phyloP scores from a whole-genome alignment of 2,888 invertebrate genomes.

The Lasioglossum zephyrum region DNA sequence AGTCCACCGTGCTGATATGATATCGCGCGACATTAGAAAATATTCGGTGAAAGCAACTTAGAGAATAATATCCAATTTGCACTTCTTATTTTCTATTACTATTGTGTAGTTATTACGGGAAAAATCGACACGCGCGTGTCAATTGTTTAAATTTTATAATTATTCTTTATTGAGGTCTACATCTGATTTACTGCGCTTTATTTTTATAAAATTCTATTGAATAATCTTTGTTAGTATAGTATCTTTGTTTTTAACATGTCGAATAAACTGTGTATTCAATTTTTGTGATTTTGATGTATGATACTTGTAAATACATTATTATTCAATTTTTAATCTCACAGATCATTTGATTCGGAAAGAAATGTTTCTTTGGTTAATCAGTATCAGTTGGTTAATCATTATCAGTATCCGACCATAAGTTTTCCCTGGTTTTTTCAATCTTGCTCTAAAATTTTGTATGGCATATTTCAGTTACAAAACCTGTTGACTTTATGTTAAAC shows the following conservation, averaged over 20 bases:
- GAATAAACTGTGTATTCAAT: neutral
- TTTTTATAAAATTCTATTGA: neutral
- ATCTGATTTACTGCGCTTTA: neutral
- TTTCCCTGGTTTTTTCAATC: no score
- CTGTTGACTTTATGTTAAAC: neutral
- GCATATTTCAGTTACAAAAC: neutral
- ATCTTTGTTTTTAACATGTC: neutral
- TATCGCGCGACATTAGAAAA: neutral
- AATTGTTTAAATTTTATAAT: neutral
- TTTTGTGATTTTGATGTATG: no score
- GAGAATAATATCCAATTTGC: neutral
- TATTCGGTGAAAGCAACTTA: neutral
- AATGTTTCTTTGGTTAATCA: neutral
- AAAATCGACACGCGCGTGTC: neutral
- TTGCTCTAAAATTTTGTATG: no score
- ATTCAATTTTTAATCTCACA: neutral
- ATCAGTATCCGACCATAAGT: neutral
- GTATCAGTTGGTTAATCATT: no score
- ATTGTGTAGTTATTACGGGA: neutral
- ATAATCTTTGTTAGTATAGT: neutral
- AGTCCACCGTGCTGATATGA: neutral
- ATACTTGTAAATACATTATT: neutral
- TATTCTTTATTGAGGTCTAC: no score
- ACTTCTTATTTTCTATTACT: neutral
- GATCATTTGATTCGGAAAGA: neutral